Conservation (phyloP, 1,140 invertebrate species). For the Helicoverpa zea region DNA sequence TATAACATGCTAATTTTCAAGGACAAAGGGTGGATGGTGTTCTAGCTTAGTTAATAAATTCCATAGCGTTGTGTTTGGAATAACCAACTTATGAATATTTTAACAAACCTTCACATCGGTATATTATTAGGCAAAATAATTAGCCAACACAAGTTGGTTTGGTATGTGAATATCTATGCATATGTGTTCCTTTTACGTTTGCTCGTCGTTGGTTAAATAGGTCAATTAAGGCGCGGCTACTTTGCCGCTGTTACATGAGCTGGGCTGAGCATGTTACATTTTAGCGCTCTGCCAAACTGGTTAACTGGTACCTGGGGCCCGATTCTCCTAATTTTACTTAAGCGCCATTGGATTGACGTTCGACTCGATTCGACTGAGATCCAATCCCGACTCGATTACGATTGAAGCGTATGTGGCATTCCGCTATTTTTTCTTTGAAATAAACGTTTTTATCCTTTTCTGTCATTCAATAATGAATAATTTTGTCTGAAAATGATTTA, state of each 20-base stretch:
- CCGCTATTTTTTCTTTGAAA: too few species aligned
- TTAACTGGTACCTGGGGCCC: background rate
- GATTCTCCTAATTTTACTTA: too few species aligned
- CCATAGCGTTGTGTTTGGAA: background rate
- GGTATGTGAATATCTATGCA: background rate
- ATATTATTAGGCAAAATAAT: too few species aligned
- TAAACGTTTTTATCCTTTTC: too few species aligned
- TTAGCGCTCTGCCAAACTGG: slow-evolving; percentile 18
- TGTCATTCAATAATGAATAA: too few species aligned
- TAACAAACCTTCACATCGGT: background rate
- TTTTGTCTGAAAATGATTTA: too few species aligned
- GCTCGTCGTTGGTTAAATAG: slow-evolving; percentile 15
- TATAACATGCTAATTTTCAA: slow-evolving; percentile 6
- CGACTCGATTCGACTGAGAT: too few species aligned
- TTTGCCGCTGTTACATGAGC: background rate
- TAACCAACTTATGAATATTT: background rate
- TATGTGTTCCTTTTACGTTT: slow-evolving; percentile 2
- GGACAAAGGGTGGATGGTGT: background rate
- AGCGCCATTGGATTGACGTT: too few species aligned
- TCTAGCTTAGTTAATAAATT: background rate
- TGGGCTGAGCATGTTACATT: background rate
- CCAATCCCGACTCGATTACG: too few species aligned
- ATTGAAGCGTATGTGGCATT: too few species aligned
- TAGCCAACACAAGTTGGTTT: too few species aligned
- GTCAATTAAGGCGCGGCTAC: slow-evolving; percentile 22